Evolutionary conservation across 2,113 vertebrate genomes (phyloP), one percentile per base, ranked within the genome.

Genomic region (Bubo scandiacus): DNA sequence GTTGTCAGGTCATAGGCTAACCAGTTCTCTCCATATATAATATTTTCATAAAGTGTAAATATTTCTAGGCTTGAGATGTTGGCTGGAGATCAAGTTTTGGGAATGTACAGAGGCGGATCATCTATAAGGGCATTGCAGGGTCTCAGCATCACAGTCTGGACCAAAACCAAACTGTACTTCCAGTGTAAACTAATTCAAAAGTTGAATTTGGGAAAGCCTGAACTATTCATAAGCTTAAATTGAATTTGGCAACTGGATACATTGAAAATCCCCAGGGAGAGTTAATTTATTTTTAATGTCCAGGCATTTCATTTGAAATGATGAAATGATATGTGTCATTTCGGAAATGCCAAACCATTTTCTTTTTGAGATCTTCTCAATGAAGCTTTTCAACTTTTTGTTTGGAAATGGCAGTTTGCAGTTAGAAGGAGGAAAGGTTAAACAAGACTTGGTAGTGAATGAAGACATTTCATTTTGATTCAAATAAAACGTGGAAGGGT

Each of bases 281-380:
- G 43, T 65, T 90, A 94, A 93, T 94, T 94, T 96, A 55, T 81
- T 94, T 94, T 95, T 96, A 81, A 96, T 90, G 92, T 95, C 84
- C 95, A 92, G 81, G 54, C 81, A 55, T 96, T 95, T 92, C 15
- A 58, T 90, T 92, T 79, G 81, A 92, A 91, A 95, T 89, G 94
- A 75, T 40, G 11, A 68, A 96, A 92, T 81, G 68, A 95, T 93
- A 96, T 66, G 81, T 94, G 92, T 96, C 92, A 67, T 92, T 93
- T 94, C 9, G 43, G 94, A 97, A 96, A 96, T 90, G 93, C 85
- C 90, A 90, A 88, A 96, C 86, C 66, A 32, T 92, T 96, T 94
- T 66, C 49, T 92, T 92, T 94, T 62, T 95, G 94, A 96, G 90
- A 63, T 84, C 86, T 77, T 82, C 88, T 94, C 83, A 94, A 36